Conservation (phyloP, 2,113 vertebrate species). For the Lichenostomus cassidix region DNA sequence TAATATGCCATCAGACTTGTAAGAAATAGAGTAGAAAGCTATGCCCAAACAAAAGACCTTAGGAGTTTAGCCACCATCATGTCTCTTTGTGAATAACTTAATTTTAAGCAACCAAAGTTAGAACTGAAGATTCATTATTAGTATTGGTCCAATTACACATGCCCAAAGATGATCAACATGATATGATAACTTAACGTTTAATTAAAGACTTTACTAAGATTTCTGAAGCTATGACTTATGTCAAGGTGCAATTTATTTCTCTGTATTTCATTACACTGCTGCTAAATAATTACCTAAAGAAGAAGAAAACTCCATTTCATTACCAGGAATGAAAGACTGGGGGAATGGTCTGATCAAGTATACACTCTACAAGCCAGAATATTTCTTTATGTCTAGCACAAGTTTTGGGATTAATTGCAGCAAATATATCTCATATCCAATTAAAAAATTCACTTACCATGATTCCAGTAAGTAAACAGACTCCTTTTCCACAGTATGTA, state of each 20-base stretch:
- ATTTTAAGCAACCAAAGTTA: not conserved
- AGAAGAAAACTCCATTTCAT: not conserved
- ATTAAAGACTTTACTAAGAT: not conserved
- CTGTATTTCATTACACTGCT: not conserved
- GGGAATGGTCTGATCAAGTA: not conserved
- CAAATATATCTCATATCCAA: not conserved
- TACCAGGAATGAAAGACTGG: not conserved
- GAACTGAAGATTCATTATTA: not conserved
- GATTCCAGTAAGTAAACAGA: conserved; percentile 97
- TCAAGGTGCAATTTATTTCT: not conserved
- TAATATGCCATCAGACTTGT: not conserved
- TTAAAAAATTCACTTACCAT: conserved; percentile 84
- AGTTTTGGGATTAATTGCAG: not conserved
- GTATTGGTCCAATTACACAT: not conserved
- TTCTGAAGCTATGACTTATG: not conserved
- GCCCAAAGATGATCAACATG: not conserved
- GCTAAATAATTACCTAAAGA: not conserved
- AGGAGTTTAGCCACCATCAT: not conserved
- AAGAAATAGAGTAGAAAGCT: not conserved
- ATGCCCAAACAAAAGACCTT: not conserved
- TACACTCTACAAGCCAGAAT: not conserved
- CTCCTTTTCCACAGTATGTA: conserved; percentile 99
- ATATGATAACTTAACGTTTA: not conserved
- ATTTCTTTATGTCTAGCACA: not conserved
- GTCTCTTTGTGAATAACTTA: not conserved